Conservation (phyloP, 2,888 invertebrate species). For the Cremastinae sp. region DNA sequence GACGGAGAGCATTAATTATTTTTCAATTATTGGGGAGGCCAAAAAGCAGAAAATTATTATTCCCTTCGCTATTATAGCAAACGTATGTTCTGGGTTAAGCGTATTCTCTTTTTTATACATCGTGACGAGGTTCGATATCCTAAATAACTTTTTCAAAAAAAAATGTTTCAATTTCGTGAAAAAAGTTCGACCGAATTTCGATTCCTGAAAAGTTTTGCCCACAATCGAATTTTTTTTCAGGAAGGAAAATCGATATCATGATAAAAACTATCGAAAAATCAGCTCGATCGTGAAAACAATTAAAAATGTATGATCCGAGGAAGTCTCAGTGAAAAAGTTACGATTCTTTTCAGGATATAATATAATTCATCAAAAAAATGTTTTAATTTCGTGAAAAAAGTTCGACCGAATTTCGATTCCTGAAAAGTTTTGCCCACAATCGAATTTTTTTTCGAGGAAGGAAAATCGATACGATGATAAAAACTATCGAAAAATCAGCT, state of each 20-base stretch:
- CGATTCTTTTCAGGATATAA: conserved; percentile 30
- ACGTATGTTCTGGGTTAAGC: background rate
- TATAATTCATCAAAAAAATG: conserved; percentile 50
- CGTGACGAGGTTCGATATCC: too few relatives aligned
- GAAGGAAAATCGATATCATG: background rate
- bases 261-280: conserved; percentile 13
- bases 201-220: background rate
- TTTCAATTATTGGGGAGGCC: too few relatives aligned
- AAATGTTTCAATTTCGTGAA: background rate
- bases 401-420: conserved; percentile 10
- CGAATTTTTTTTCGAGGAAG: too few relatives aligned
- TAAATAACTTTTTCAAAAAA: too few relatives aligned
- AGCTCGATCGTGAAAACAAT: conserved; percentile 28
- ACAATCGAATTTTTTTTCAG: too few relatives aligned
- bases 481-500: conserved; percentile 12
- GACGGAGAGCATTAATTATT: too few relatives aligned
- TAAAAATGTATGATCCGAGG: conserved; percentile 23
- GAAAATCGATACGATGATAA: background rate
- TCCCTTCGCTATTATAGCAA: background rate
- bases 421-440: background rate
- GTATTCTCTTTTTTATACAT: background rate
- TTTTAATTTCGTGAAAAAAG: conserved; percentile 3
- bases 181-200: conserved; percentile 16
- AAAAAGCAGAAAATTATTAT: too few relatives aligned
- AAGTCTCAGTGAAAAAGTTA: conserved; percentile 2